phyloP scores from a whole-genome alignment of 1,140 invertebrate species.

The Drosophila bifasciata region DNA sequence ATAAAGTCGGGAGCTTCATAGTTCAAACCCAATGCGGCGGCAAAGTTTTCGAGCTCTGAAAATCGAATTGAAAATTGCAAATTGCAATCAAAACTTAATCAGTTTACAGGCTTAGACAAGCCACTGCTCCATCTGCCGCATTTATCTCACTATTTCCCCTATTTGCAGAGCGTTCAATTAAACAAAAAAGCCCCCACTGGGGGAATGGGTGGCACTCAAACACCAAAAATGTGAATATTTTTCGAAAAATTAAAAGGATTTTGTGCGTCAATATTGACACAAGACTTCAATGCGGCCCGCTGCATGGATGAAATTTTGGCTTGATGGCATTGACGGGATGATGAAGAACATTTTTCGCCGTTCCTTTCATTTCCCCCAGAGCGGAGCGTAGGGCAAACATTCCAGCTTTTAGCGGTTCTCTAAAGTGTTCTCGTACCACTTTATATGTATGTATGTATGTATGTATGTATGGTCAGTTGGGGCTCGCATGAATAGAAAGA shows the following conservation, averaged over 20 bases:
- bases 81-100: constrained; percentile 81
- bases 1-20: constrained; percentile 35
- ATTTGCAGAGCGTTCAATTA: constrained; percentile 73
- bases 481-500: too few relatives aligned
- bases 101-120: constrained; percentile 71
- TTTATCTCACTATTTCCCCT: background rate
- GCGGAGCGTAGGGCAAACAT: constrained; percentile 34
- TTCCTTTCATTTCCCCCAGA: constrained; percentile 7
- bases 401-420: constrained; percentile 28
- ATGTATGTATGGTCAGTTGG: constrained; percentile 1
- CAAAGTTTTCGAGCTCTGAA: constrained; percentile 65
- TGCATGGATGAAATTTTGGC: constrained; percentile 25
- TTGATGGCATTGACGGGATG: constrained; percentile 33
- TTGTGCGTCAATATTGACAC: constrained; percentile 77
- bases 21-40: constrained; percentile 8
- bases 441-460: too few relatives aligned
- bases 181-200: constrained; percentile 49
- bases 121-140: background rate
- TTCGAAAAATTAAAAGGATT: constrained; percentile 76
- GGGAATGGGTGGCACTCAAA: too few relatives aligned
- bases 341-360: constrained; percentile 17
- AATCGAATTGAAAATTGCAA: constrained; percentile 76
- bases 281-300: constrained; percentile 59
- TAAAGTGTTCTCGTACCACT: too few relatives aligned
- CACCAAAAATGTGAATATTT: constrained; percentile 61